phyloP scores from a whole-genome alignment of 35 echinoderm and acorn worm genomes.

The Stichopus chloronotus region DNA sequence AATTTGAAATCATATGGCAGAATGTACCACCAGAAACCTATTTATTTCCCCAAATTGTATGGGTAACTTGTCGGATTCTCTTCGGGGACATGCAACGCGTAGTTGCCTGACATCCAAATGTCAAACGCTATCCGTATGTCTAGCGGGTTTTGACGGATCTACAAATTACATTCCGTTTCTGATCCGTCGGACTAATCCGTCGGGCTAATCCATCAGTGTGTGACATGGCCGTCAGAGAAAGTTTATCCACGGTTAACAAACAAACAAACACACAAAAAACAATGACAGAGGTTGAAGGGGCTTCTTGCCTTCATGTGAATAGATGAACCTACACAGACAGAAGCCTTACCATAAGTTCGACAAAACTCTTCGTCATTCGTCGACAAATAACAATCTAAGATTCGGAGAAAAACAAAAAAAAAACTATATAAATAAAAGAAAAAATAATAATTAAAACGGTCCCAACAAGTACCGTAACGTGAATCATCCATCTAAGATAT shows the following conservation, averaged over 20 bases:
- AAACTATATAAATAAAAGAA: background rate
- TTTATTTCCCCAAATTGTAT: no score
- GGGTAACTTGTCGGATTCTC: no score
- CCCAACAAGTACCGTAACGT: background rate
- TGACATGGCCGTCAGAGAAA: no score
- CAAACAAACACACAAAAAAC: background rate
- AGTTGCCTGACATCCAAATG: no score
- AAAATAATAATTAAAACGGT: background rate
- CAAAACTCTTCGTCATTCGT: conserved; percentile 22
- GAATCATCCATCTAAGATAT: background rate
- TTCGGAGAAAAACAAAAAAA: background rate
- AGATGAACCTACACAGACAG: background rate
- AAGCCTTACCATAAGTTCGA: background rate
- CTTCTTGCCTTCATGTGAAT: background rate
- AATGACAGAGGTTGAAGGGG: background rate
- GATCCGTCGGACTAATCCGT: no score
- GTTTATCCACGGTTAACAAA: background rate
- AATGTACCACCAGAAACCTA: no score
- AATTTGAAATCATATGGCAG: no score
- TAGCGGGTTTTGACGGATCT: no score
- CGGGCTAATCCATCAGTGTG: no score
- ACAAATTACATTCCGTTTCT: no score
- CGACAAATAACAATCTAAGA: background rate
- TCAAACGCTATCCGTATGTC: no score
- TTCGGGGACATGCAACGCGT: no score